A percentile compares a stretch with the other conserved stretches of the same genome.
phyloP scores from a whole-genome alignment of 2,888 invertebrate species.

The Drosophila suboccidentalis region DNA sequence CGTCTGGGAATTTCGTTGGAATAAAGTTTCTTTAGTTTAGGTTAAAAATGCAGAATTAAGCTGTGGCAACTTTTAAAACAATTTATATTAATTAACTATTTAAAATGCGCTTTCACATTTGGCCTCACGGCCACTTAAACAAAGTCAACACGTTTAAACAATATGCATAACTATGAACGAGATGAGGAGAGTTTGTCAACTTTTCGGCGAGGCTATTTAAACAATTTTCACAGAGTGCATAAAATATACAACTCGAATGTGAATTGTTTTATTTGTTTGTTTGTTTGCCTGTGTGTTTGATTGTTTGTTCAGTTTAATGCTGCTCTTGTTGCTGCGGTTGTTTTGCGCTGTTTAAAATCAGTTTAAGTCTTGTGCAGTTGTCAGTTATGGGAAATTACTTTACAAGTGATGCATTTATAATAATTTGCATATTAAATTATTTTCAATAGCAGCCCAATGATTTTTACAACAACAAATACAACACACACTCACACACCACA shows the following conservation, averaged over 20 bases:
- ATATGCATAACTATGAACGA: constrained; percentile 42
- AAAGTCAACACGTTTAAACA: constrained; percentile 62
- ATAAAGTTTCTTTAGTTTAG: not conserved
- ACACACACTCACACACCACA: constrained; percentile 23
- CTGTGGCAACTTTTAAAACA: constrained; percentile 30
- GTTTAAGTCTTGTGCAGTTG: constrained; percentile 70
- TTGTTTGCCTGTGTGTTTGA: constrained; percentile 33
- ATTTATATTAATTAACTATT: constrained; percentile 73
- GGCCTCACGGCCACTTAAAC: constrained; percentile 63
- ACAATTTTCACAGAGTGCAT: constrained; percentile 57
- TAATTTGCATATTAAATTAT: constrained; percentile 80
- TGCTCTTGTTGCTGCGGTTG: constrained; percentile 53
- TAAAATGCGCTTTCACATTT: constrained; percentile 55
- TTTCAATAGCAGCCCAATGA: constrained; percentile 70
- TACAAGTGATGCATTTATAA: constrained; percentile 76
- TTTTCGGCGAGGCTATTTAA: constrained; percentile 67
- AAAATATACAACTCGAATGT: constrained; percentile 27
- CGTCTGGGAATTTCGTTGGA: not conserved
- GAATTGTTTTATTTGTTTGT: constrained; percentile 40
- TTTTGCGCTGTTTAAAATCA: constrained; percentile 68
- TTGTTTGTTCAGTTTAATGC: constrained; percentile 64
- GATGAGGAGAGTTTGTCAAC: constrained; percentile 61
- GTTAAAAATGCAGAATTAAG: constrained; percentile 10
- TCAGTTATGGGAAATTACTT: constrained; percentile 73
- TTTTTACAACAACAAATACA: constrained; percentile 49